Base-by-base conservation (phyloP, 2,797 vertebrate species). In the Adelosebastes latens region DNA sequence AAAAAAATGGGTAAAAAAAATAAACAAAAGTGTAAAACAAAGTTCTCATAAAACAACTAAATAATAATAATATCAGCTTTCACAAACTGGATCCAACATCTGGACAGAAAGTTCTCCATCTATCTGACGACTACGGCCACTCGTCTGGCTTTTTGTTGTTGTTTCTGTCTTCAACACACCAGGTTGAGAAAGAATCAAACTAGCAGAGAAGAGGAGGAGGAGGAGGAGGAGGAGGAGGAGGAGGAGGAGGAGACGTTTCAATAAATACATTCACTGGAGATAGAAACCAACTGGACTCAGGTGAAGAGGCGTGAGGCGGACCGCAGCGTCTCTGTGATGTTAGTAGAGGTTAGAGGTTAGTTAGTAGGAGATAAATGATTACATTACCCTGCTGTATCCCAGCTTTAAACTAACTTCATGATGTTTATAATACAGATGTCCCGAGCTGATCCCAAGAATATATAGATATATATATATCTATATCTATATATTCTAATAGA, bases 211-310 rank as follows among this genome's bases (percentile, higher is more conserved):
- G 64, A 36, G 24, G 52, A 64, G 11, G 39, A 46, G 2, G 27
- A 39, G 52, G 7, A 39, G n/a, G 39, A 42, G 13, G 32, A 42
- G 16, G 32, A 42, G 32, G 32, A 32, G 1, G 32, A 32, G 8
- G 32, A 36, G 16, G 36, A 42, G 4, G 31, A 52, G 49, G 8
- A 46, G 32, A 39, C 3, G 32, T 67, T 58, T 77, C n/a, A 75
- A 64, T 83, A 59, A 80, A 75, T 79, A 75, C 59, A 81, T 83
- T 86, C 76, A 83, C 75, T 59, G 64, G 18, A 79, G 36, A 79
- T n/a, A 36, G 42, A 80, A 82, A 72, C 14, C 36, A 31, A 49
- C 32, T 29, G 5, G 6, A 62, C 13, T 56, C 36, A 7, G 0
- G 25, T 18, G 39, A 34, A 46, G 6, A 55, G 25, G 31, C 3